These are phyloP conservation scores for Drosophila carrolli DNA, from an alignment of 1,140 invertebrate genomes.

Conservation along the genomic window DNA sequence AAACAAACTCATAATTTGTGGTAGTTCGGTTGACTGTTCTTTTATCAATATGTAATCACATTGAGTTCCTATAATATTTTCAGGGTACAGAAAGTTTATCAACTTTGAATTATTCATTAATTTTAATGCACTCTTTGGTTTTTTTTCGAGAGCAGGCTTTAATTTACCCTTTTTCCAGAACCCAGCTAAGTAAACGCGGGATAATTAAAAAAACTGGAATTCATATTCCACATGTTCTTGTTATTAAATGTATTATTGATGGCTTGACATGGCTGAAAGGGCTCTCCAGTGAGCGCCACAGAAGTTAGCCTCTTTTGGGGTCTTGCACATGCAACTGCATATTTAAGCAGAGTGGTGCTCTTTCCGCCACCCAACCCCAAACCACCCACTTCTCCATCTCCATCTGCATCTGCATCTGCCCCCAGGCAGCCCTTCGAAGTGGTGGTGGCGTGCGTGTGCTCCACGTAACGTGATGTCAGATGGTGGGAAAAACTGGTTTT, in stretches of 20 bases:
- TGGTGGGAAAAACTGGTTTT: constrained; percentile 70
- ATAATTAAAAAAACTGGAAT: constrained; percentile 46
- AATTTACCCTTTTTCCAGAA: not conserved
- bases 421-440: constrained; percentile 31
- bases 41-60: constrained; percentile 14
- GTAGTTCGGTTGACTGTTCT: not conserved
- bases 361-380: not conserved
- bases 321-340: constrained; percentile 74
- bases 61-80: not conserved
- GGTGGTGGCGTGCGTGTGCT: constrained; percentile 41
- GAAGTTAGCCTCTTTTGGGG: constrained; percentile 51
- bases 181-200: constrained; percentile 1
- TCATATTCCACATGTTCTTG: constrained; percentile 58
- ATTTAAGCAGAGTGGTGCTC: constrained; percentile 59
- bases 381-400: constrained; percentile 1
- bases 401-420: constrained; percentile 15
- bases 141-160: not conserved
- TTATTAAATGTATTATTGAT: constrained; percentile 75
- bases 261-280: constrained; percentile 43
- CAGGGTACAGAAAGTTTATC: constrained; percentile 1
- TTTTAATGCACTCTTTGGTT: constrained; percentile 6
- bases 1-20: not conserved
- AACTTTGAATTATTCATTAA: constrained; percentile 30
- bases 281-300: constrained; percentile 59
- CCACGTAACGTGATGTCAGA: constrained; percentile 21